Conservation (phyloP, 1,140 invertebrate genomes). For the Neocloeon triangulifer region DNA sequence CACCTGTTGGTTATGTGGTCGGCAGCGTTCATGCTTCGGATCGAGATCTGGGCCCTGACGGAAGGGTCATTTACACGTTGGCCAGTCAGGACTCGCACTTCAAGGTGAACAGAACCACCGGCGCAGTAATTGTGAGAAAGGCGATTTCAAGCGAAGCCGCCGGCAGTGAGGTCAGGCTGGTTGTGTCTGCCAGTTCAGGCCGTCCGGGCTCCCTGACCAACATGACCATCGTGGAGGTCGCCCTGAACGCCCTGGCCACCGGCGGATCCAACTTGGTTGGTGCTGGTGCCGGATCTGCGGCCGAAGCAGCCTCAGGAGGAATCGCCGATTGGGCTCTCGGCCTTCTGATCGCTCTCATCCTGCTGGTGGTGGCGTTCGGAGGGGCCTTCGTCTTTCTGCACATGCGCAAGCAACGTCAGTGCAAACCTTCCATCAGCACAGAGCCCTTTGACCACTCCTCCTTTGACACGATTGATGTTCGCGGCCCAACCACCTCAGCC, state of each 20-base stretch:
- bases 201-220: slow-evolving; percentile 62
- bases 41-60: slow-evolving; percentile 74
- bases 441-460: slow-evolving; percentile 40
- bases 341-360: slow-evolving; percentile 54
- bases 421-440: slow-evolving; percentile 26
- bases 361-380: slow-evolving; percentile 58
- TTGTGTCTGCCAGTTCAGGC: slow-evolving; percentile 71
- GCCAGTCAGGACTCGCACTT: slow-evolving; percentile 66
- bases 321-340: slow-evolving; percentile 70
- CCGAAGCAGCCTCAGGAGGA: slow-evolving; percentile 30
- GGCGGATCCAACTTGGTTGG: slow-evolving; percentile 29
- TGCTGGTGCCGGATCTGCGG: slow-evolving; percentile 17
- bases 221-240: slow-evolving; percentile 66
- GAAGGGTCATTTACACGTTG: slow-evolving; percentile 70
- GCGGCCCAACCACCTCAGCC: slow-evolving; percentile 11
- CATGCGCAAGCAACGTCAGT: slow-evolving; percentile 55
- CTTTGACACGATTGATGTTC: slow-evolving; percentile 69
- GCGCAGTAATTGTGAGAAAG: slow-evolving; percentile 60
- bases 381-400: slow-evolving; percentile 63
- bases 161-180: slow-evolving; percentile 41
- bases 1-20: slow-evolving; percentile 51
- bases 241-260: slow-evolving; percentile 42
- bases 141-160: slow-evolving; percentile 41
- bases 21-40: slow-evolving; percentile 77
- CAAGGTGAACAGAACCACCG: slow-evolving; percentile 75